These are phyloP conservation scores for Rhinoraja longicauda DNA, from an alignment of 2,797 vertebrate genomes.

Conservation along the genomic window DNA sequence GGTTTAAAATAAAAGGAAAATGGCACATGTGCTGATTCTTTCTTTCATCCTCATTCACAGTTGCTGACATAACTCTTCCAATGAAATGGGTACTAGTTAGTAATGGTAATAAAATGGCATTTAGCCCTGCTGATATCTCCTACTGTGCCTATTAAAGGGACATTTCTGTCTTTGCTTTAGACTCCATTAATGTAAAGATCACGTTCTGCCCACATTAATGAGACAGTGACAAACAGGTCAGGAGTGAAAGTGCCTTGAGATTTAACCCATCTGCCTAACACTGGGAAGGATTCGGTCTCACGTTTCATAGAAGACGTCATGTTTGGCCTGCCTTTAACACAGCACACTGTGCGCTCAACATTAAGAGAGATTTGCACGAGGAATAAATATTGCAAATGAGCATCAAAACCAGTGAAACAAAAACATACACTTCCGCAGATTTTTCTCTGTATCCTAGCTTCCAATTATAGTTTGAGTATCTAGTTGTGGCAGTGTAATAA, in stretches of 20 bases:
- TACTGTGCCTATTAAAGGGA: conserved; percentile 75
- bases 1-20: conserved; percentile 22
- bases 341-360: neutral
- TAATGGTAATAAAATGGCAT: conserved; percentile 68
- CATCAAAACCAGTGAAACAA: neutral
- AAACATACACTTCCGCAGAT: neutral
- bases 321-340: neutral
- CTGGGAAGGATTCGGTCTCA: conserved; percentile 39
- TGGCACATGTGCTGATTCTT: conserved; percentile 9
- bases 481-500: neutral
- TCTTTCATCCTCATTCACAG: conserved; percentile 52
- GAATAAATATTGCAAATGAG: neutral
- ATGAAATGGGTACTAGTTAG: conserved; percentile 59
- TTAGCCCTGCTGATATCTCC: conserved; percentile 68
- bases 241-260: conserved; percentile 58
- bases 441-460: neutral
- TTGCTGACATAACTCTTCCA: conserved; percentile 66
- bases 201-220: neutral
- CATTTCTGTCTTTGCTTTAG: conserved; percentile 61
- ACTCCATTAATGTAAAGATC: neutral
- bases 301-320: neutral
- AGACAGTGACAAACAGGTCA: conserved; percentile 64
- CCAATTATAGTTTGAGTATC: neutral
- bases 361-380: too few relatives aligned
- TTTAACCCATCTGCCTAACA: conserved; percentile 81